These are phyloP conservation scores for Zaprionus gabonicus DNA, from an alignment of 1,140 invertebrate genomes.

Conservation along the genomic window DNA sequence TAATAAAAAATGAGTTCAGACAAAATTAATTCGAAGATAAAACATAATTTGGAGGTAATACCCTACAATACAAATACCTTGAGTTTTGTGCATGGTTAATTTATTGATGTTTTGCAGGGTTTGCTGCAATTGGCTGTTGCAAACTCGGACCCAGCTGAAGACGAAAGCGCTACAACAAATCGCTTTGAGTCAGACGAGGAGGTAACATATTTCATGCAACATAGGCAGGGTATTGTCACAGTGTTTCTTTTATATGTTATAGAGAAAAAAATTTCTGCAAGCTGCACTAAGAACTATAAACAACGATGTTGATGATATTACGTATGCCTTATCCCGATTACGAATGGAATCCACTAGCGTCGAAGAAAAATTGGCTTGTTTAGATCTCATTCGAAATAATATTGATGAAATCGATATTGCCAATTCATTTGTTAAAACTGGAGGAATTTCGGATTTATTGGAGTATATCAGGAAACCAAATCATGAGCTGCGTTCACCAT, in stretches of 20 bases:
- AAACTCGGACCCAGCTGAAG: conserved; percentile 21
- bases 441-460: conserved; percentile 40
- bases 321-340: conserved; percentile 43
- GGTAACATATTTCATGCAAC: conserved; percentile 8
- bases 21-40: conserved; percentile 37
- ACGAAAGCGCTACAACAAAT: not conserved
- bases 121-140: conserved; percentile 53
- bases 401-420: conserved; percentile 66
- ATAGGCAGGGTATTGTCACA: not conserved
- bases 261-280: conserved; percentile 52
- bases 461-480: conserved; percentile 38
- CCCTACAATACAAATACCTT: not conserved
- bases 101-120: conserved; percentile 22
- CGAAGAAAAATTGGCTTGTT: conserved; percentile 50
- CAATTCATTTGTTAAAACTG: conserved; percentile 59
- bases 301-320: conserved; percentile 55
- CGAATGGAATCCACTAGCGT: conserved; percentile 23
- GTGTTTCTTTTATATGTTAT: conserved; percentile 13
- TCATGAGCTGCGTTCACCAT: conserved; percentile 24
- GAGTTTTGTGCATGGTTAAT: not conserved
- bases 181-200: not conserved
- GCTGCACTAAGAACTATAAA: conserved; percentile 50
- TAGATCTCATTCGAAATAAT: conserved; percentile 59
- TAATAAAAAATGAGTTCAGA: conserved; percentile 31
- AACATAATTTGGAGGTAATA: conserved; percentile 56